Evolutionary conservation across 2,888 invertebrate genomes (phyloP).

Genomic region (Tetropium fuscum): DNA sequence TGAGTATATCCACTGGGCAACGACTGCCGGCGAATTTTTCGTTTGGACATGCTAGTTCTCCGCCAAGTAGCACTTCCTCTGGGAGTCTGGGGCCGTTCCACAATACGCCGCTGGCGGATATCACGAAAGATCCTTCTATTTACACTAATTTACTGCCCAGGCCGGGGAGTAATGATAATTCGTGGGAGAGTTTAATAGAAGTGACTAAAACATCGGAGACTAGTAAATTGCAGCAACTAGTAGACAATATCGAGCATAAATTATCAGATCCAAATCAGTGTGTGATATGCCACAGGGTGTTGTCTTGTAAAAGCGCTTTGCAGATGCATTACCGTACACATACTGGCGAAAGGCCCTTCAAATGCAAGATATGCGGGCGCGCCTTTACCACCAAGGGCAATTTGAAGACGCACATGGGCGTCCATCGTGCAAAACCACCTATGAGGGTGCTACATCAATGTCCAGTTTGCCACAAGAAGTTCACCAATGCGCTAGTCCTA

Average conservation of each 20-base stretch:
- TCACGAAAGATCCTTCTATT: constrained; percentile 81
- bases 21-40: constrained; percentile 75
- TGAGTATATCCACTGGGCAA: constrained; percentile 77
- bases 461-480: constrained; percentile 97
- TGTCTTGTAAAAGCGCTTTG: constrained; percentile 96
- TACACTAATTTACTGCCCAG: constrained; percentile 86
- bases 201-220: constrained; percentile 97
- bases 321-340: constrained; percentile 99
- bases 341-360: constrained; percentile 95
- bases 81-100: constrained; percentile 70
- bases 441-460: constrained; percentile 95
- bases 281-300: constrained; percentile 94
- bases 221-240: constrained; percentile 94
- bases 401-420: constrained; percentile 99
- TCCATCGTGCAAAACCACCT: constrained; percentile 95
- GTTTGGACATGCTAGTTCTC: constrained; percentile 70
- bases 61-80: constrained; percentile 76
- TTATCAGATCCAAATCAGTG: constrained; percentile 99
- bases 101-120: constrained; percentile 71
- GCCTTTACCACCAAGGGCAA: constrained; percentile 99
- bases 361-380: constrained; percentile 96
- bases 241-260: constrained; percentile 97
- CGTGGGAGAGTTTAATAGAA: constrained; percentile 98
- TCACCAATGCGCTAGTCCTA: constrained; percentile 90
- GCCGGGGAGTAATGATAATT: constrained; percentile 92